Base-by-base conservation (phyloP, 2,113 vertebrate species). In the Piprites chloris region DNA sequence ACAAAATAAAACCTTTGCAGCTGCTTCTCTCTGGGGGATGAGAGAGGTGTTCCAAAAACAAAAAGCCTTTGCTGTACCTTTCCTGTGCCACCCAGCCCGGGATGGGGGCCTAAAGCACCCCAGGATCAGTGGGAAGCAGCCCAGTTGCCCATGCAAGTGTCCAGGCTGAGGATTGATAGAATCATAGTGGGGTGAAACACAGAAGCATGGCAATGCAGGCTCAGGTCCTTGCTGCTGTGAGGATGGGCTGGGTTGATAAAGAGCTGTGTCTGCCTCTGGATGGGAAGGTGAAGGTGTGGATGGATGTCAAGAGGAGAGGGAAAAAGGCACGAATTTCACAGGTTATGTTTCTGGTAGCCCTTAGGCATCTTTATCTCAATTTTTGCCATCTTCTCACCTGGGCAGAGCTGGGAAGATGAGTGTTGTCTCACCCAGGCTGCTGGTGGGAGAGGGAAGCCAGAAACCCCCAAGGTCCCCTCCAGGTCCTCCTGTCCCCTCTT, bases 111-210 rank as follows among this genome's bases (percentile, higher is more conserved):
- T 9, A 0, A 46, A n/a, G 11, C 62, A 37, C 7, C n/a, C 62
- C 18, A 2, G 37, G 8, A 4, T 0, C 4, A 5, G 16, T 15
- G n/a, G 46, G 53, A 44, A 35, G 63, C 3, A 2, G 17, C 1
- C 0, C 9, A 14, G 4, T 24, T 10, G 30, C 22, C 41, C 0
- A 2, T 41, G n/a, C 11, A 4, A 39, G 37, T 1, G 3, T n/a
- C 62, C 23, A 11, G 84, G 75, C 67, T 65, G 91, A n/a, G 58
- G 49, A 47, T n/a, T 61, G 47, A 14, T 52, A 4, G 47, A 39
- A 39, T 24, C 65, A 11, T 8, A 46, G 19, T 24, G 74, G 14
- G 46, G 63, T 28, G 39, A 53, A 23, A 65, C 11, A 28, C 12
- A 13, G 27, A 62, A 28, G 20, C 9, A 1, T 0, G 11, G 37